Conservation (phyloP, 37 sponge, comb jelly and placozoan species). For the Amphimedon queenslandica region DNA sequence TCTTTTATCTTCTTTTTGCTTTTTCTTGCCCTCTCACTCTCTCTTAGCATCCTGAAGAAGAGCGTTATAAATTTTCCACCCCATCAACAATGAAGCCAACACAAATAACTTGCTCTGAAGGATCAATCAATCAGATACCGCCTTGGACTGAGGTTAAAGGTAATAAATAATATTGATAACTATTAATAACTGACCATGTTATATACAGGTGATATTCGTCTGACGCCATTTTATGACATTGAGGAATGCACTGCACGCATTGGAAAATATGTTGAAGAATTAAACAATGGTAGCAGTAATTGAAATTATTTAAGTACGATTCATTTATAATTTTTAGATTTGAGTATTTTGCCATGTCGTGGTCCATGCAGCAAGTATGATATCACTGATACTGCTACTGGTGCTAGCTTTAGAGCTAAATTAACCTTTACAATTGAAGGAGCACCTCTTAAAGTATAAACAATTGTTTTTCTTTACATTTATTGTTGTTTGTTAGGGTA, state of each 20-base stretch:
- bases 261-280: conserved; percentile 43
- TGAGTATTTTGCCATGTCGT: conserved; percentile 32
- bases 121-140: conserved; percentile 68
- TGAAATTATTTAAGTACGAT: background rate
- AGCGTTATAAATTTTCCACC: conserved; percentile 54
- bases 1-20: no score
- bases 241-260: conserved; percentile 45
- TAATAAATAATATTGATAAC: background rate
- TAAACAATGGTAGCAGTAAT: conserved; percentile 31
- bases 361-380: conserved; percentile 66
- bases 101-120: conserved; percentile 54
- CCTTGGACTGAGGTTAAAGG: conserved; percentile 61
- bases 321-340: conserved; percentile 23
- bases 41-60: conserved; percentile 52
- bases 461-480: background rate
- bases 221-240: conserved; percentile 73
- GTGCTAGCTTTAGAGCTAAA: conserved; percentile 33
- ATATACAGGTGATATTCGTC: conserved; percentile 68
- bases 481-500: conserved; percentile 31
- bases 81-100: conserved; percentile 85
- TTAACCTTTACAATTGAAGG: conserved; percentile 12
- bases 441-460: conserved; percentile 38
- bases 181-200: background rate
- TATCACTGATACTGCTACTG: conserved; percentile 33
- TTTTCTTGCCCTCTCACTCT: conserved; percentile 1